These are phyloP conservation scores for Steinernema hermaphroditum DNA, from an alignment of 2,888 invertebrate species.

Conservation along the genomic window DNA sequence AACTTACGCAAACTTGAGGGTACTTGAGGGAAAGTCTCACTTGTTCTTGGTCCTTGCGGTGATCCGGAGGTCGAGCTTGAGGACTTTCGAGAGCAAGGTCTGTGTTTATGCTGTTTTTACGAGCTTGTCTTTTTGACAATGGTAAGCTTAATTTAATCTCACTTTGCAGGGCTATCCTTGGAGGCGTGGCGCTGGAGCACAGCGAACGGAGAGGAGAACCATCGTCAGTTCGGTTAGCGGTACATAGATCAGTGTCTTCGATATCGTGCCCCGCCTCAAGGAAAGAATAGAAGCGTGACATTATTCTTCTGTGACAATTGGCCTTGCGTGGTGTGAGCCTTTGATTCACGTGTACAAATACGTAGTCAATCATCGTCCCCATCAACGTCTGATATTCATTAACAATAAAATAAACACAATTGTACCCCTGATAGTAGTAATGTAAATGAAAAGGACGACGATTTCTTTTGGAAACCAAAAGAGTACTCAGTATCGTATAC, in stretches of 20 bases:
- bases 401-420: too few relatives aligned
- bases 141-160: neutral
- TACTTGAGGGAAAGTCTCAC: neutral
- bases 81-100: neutral
- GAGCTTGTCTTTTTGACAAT: neutral
- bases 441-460: too few relatives aligned
- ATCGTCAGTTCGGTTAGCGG: too few relatives aligned
- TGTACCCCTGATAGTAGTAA: too few relatives aligned
- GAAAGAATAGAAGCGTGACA: too few relatives aligned
- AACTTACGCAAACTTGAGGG: neutral
- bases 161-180: neutral
- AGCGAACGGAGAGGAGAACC: neutral
- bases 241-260: neutral
- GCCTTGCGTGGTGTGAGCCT: too few relatives aligned
- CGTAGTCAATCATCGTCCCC: too few relatives aligned
- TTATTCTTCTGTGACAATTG: too few relatives aligned
- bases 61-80: neutral
- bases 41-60: neutral
- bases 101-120: neutral
- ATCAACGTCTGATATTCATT: too few relatives aligned
- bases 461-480: too few relatives aligned
- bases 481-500: too few relatives aligned
- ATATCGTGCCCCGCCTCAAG: neutral
- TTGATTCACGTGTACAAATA: too few relatives aligned
- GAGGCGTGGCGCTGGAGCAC: neutral